These are phyloP conservation scores for Oophaga pumilio DNA, from an alignment of 2,113 vertebrate species.

Conservation along the genomic window DNA sequence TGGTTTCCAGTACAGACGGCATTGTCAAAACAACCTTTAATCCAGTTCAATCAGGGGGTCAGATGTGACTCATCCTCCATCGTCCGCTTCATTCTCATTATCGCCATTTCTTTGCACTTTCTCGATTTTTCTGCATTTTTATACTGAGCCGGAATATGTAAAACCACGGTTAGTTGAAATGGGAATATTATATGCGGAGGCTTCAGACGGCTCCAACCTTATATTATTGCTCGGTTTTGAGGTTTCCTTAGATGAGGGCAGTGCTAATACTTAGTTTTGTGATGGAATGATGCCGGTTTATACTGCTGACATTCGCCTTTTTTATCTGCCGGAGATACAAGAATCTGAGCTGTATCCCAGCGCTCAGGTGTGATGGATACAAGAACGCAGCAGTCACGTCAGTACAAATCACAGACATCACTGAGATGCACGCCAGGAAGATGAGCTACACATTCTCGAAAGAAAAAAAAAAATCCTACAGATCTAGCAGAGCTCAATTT, in stretches of 20 bases:
- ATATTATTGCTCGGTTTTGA: slow-evolving; percentile 14
- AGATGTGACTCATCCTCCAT: neutral
- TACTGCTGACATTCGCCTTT: slow-evolving; percentile 11
- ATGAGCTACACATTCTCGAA: neutral
- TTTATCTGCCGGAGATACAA: slow-evolving; percentile 13
- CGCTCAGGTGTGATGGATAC: slow-evolving; percentile 10
- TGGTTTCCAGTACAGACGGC: slow-evolving; percentile 32
- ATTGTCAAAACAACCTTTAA: slow-evolving; percentile 35
- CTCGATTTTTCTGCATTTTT: neutral
- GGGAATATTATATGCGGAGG: neutral
- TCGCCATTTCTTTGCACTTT: neutral
- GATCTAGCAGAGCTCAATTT: neutral
- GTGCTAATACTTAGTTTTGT: slow-evolving; percentile 10
- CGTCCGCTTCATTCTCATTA: neutral
- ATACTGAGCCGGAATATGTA: neutral
- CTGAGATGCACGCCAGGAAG: neutral
- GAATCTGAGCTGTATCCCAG: neutral
- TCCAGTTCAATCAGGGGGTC: slow-evolving; percentile 3
- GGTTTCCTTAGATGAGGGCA: slow-evolving; percentile 14
- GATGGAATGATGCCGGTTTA: slow-evolving; percentile 21
- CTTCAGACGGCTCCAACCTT: neutral
- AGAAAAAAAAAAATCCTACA: neutral
- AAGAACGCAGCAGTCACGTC: slow-evolving; percentile 20
- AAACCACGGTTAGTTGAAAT: neutral
- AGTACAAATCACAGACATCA: slow-evolving; percentile 1